Evolutionary conservation across 1,140 invertebrate genomes (phyloP).

Genomic region (Diachasmimorpha longicaudata): DNA sequence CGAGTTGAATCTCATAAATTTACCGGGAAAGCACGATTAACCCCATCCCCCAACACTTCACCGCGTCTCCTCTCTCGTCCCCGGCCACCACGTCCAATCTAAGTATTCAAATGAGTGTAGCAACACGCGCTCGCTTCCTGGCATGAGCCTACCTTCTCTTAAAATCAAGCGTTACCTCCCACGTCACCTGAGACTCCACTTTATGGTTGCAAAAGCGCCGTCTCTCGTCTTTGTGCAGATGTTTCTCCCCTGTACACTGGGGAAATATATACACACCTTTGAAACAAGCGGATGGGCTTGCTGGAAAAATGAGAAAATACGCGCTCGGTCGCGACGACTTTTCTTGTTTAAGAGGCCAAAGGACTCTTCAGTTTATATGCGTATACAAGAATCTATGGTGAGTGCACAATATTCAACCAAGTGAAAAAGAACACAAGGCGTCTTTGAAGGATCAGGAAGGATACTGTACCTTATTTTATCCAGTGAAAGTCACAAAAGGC

Average conservation of each 20-base stretch:
- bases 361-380: neutral
- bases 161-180: constrained; percentile 33
- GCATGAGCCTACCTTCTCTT: constrained; percentile 43
- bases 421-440: constrained; percentile 30
- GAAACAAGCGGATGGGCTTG: neutral
- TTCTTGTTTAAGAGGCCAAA: neutral
- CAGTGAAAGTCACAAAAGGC: neutral
- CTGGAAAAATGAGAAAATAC: neutral
- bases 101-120: constrained; percentile 63
- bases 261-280: neutral
- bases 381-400: constrained; percentile 14
- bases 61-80: constrained; percentile 5
- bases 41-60: constrained; percentile 25
- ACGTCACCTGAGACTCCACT: neutral
- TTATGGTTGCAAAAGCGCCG: neutral
- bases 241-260: neutral
- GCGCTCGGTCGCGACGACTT: neutral
- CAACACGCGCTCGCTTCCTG: constrained; percentile 31
- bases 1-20: constrained; percentile 62
- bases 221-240: neutral
- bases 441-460: constrained; percentile 31
- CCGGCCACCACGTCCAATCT: constrained; percentile 52
- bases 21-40: constrained; percentile 60
- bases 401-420: constrained; percentile 11
- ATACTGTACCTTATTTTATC: neutral